Evolutionary conservation across 2,113 vertebrate genomes (phyloP).

Genomic region (Phocoena sinus): DNA sequence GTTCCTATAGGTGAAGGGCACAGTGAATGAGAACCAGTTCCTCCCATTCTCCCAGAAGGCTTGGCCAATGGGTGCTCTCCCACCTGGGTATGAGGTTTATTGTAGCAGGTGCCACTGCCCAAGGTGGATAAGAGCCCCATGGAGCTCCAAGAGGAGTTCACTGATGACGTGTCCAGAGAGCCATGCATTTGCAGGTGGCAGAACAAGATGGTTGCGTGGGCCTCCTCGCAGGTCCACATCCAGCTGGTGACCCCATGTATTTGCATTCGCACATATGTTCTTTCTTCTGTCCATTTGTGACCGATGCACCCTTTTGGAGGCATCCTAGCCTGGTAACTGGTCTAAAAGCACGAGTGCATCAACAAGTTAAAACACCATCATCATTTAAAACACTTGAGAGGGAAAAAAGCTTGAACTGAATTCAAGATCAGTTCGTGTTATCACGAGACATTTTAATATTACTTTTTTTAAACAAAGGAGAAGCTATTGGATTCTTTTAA

Average conservation of each 20-base stretch:
- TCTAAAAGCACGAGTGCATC: not conserved
- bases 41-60: not conserved
- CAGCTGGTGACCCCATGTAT: not conserved
- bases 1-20: not conserved
- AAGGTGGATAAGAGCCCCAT: not conserved
- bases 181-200: accelerated
- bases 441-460: not conserved
- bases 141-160: not conserved
- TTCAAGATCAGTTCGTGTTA: not conserved
- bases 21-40: not conserved
- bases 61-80: not conserved
- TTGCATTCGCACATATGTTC: not conserved
- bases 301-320: not conserved
- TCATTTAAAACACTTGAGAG: not conserved
- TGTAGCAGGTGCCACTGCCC: not conserved
- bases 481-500: not conserved
- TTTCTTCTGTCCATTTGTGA: not conserved
- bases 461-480: not conserved
- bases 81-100: not conserved
- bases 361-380: not conserved
- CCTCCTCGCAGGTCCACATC: not conserved
- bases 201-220: no score
- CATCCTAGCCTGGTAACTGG: not conserved
- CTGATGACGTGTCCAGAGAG: not conserved
- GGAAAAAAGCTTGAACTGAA: not conserved